Base-by-base conservation (phyloP, 1,140 invertebrate genomes). In the Acromyrmex heyeri region DNA sequence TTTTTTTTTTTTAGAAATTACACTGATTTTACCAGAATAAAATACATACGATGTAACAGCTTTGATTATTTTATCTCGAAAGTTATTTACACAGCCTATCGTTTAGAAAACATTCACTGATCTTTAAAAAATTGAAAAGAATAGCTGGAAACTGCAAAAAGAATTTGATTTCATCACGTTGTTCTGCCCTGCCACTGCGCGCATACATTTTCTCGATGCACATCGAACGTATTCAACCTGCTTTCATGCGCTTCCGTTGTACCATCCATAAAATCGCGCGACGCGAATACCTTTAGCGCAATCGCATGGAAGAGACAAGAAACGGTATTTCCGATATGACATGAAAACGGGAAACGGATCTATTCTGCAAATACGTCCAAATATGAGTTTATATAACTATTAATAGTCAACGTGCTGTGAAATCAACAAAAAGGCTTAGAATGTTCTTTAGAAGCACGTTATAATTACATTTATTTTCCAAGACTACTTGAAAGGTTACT, bases 221-320 rank as follows among this genome's bases (percentile, higher is more conserved):
- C 53, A 83, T 75, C 79, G 67, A 82, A 83, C 77, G 44, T 75
- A 75, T 83, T 83, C 69, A 75, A 73, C 38, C 55, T 61, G 67
- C 79, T 82, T 82, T 82, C 55, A 73, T 73, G 53, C 48, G 72
- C 83, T 78, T 85, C 30, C 83, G 75, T 55, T 75, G 69, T 61
- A 61, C 38, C 69, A 65, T 44, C 75, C 50, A 64, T 85, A 78
- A 85, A 85, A 77, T 85, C 82, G 50, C 16, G 73, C 73, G 61
- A 59, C 75, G 64, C 85, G 77, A 86, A 79, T 86, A 81, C 24
- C 75, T 83, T 88, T 89, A 88, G 87, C 62, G 87, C 77, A 76
- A 86, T 89, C 87, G 12, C 61, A 69, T 24, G 88, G 73, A 86
- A 89, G 72, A 70, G 76, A 87, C 50, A 48, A 38, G 73, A 81